Base-by-base conservation (phyloP, 1,140 invertebrate genomes). In the Euwallacea similis region DNA sequence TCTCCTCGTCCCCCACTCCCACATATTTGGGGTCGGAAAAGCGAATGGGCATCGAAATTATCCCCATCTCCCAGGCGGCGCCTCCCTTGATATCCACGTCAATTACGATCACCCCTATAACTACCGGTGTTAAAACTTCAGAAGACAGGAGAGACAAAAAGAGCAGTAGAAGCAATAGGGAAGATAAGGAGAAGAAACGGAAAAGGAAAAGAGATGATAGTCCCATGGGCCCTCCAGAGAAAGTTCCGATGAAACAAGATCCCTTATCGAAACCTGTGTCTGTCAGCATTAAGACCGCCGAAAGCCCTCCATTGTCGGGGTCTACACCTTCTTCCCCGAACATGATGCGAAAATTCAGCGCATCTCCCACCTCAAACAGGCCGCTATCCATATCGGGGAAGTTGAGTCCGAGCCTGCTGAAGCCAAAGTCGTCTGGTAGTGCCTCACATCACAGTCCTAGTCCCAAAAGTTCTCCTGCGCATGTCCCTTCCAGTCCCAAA, bases 211-310 rank as follows among this genome's bases (percentile, higher is more conserved):
- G 90, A 64, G 90, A 92, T 70, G 89, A 92, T 13, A 88, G 89
- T 56, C 88, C 89, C 63, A 94, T 94, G 92, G 91, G 92, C 6
- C 92, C 92, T 2, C 92, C 93, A 0, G 91, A 93, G 58, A 93
- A 93, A 81, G 84, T 92, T 7, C 89, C 90, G 0, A 83, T 85
- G 0, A 91, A 91, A 78, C 85, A 87, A 81, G 90, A 91, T 73
- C 86, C 90, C 0, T 82, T 92, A 7, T 87, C 87, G 0, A 93
- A 93, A 79, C 88, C 89, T 0, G 87, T 91, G 1, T 88, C 88
- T 7, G 88, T 90, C 8, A 90, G 88, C 77, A 90, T 91, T 46
- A 91, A 92, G 81, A 88, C 89, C 1, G 85, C 88, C 0, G 89
- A 91, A 68, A 87, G 88, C 2, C 86, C 88, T 16, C 87, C 87